Evolutionary conservation across 2,113 vertebrate genomes (phyloP), one percentile per base, ranked within the genome.

Genomic region (Pseudopipra pipra): DNA sequence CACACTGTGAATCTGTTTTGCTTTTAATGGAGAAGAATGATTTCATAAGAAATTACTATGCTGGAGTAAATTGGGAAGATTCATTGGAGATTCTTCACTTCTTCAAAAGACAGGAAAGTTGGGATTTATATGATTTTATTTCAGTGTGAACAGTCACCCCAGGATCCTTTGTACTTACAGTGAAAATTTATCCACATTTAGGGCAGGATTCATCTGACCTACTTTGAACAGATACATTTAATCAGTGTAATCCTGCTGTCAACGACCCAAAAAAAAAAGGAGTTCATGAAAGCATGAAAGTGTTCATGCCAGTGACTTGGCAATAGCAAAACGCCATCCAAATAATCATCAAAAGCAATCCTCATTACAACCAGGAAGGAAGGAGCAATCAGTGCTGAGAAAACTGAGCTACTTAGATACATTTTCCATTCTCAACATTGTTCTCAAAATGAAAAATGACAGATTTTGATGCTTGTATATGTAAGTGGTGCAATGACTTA

Each of bases 251-350:
- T 88, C 25, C 23, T 77, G 54, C 83, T 94, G 85, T 79, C 85
- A 90, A 58, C 1, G 1, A 41, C 43, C 7, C 19, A 54, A 65
- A 90, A 79, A 52, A 14, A 54, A 59, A 35, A 49, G 30, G 47
- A n/a, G 20, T 44, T 86, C 55, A 84, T 86, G 76, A 94, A 94
- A 95, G 68, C 59, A 89, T 84, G 65, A 46, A 87, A 93, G n/a
- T 41, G 49, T 37, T 96, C 87, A 85, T 79, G 31, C 49, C 13
- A 56, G 44, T 90, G 78, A 44, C 74, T 85, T 85, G 84, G 90
- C 52, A 91, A 87, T 55, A 97, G 37, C 49, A 90, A 85, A 94
- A 85, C 0, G 0, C 47, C n/a, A 73, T 79, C 41, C 41, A 79
- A 80, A 80, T 35, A 85, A 73, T 93, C 58, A 70, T 80, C 59